A percentile compares a stretch with the other conserved stretches of the same genome.
phyloP scores from a whole-genome alignment of 1,140 invertebrate genomes.

The Ylistrum balloti region DNA sequence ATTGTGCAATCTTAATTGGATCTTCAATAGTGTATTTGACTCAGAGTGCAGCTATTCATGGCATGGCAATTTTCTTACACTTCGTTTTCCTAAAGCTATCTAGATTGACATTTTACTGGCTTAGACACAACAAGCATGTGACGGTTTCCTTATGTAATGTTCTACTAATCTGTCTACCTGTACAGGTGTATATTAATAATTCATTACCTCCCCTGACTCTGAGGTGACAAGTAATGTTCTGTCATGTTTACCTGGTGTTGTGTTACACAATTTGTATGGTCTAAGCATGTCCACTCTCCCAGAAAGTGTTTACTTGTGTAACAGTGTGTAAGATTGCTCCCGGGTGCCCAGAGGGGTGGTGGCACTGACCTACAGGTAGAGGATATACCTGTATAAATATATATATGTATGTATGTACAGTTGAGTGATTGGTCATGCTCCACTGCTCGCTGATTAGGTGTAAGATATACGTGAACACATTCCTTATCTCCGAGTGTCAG shows the following conservation, averaged over 20 bases:
- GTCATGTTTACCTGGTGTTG: not conserved
- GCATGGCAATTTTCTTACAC: not conserved
- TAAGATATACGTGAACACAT: not conserved
- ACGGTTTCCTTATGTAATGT: not conserved
- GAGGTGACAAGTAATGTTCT: not conserved
- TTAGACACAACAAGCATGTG: not conserved
- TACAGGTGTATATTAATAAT: not conserved
- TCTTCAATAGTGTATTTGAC: too few species aligned
- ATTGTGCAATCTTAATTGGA: too few species aligned
- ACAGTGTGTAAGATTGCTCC: not conserved
- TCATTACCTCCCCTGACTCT: not conserved
- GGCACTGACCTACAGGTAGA: conserved; percentile 5
- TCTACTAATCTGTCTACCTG: not conserved
- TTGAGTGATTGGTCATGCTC: not conserved
- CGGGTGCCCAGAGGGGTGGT: not conserved
- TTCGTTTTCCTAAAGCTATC: not conserved
- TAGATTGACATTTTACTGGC: not conserved
- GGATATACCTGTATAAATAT: not conserved
- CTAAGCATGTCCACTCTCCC: not conserved
- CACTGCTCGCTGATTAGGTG: not conserved
- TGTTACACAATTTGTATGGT: not conserved
- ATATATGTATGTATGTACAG: not conserved
- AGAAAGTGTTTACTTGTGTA: conserved; percentile 1
- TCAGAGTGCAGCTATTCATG: not conserved
- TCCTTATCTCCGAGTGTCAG: not conserved